These are phyloP conservation scores for Solenodon paradoxus DNA, from an alignment of 2,113 vertebrate species.

Conservation along the genomic window DNA sequence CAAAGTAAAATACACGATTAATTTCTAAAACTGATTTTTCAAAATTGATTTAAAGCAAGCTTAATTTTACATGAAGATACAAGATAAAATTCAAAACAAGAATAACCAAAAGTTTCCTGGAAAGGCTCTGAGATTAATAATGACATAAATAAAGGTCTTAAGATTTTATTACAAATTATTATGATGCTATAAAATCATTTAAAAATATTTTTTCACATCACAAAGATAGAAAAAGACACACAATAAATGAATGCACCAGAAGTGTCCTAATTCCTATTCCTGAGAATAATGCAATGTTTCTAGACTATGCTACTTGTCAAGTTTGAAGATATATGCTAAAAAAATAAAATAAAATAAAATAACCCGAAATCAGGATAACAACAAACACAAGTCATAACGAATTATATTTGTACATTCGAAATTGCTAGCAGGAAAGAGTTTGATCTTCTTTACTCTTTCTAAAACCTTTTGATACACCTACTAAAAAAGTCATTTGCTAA, in stretches of 20 bases:
- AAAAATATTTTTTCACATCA: background rate
- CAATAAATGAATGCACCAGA: background rate
- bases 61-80: background rate
- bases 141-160: background rate
- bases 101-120: background rate
- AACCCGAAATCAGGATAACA: background rate
- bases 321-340: background rate
- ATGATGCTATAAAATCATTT: background rate
- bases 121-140: background rate
- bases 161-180: conserved; percentile 9
- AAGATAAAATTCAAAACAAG: conserved; percentile 27
- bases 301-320: background rate
- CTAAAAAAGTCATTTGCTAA: background rate
- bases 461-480: background rate
- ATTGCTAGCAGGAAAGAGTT: background rate
- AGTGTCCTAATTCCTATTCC: background rate
- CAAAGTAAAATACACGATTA: background rate
- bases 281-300: background rate
- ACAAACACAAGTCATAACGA: background rate
- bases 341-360: background rate
- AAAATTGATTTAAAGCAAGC: conserved; percentile 9
- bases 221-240: background rate
- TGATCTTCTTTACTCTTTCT: background rate
- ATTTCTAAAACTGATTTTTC: conserved; percentile 7
- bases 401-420: background rate